Evolutionary conservation across 2,888 invertebrate genomes (phyloP), one percentile per base, ranked within the genome.

Genomic region (Hymenopus coronatus): DNA sequence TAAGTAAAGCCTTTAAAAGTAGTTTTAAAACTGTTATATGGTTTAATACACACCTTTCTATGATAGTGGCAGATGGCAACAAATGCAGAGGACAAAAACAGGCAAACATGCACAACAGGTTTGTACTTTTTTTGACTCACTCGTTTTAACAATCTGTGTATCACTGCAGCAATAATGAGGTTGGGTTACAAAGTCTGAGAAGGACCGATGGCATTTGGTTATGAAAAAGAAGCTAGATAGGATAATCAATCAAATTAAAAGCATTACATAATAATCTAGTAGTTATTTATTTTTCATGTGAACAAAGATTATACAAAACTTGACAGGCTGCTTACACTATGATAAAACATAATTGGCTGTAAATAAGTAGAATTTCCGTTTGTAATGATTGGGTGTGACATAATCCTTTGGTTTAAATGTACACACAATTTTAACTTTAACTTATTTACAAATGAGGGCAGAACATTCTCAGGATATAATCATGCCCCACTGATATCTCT

Each of bases 241-340:
- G 40, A 12, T 12, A 40, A 40, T 12, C 33, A 40, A 40, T 2
- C 9, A 6, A 40, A 40, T 12, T 70, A 70, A 70, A 15, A 70
- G 3, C 20, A 70, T 14, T 54, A 15, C 15, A 8, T 70, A 70
- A 70, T 70, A 70, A 70, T 70, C 54, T 70, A 70, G 25, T 70
- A 4, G 20, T 70, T 70, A 25, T 70, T 70, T 70, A 70, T 70
- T 70, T 20, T 70, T 15, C 54, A 70, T 70, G 86, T 86, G 86
- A 86, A 86, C 86, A 54, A 86, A 86, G 85, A 85, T 86, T 70
- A 86, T 86, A 86, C 86, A 86, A 86, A 85, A 86, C 30, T 81
- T 54, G 70, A 86, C 86, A 86, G 28, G 28, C 28, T 81, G 70
- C 33, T 82, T 87, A 87, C 25, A 82, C 87, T 87, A 87, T 87